phyloP scores from a whole-genome alignment of 2,888 invertebrate genomes.

The Parnassius glacialis region DNA sequence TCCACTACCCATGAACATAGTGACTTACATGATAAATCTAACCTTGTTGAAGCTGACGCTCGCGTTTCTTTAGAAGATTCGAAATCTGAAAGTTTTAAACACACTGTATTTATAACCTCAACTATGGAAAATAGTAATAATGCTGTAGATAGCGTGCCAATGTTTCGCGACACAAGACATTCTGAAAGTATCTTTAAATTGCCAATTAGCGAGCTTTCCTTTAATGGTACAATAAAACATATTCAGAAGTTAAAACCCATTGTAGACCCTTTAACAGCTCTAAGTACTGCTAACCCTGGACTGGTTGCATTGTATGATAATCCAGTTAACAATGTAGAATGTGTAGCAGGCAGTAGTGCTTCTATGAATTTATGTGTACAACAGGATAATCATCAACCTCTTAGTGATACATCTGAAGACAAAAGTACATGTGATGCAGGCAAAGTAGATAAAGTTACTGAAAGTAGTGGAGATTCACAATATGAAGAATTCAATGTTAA shows the following conservation, averaged over 20 bases:
- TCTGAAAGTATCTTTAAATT: conserved; percentile 68
- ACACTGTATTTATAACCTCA: conserved; percentile 68
- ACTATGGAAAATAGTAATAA: conserved; percentile 79
- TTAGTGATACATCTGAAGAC: conserved; percentile 38
- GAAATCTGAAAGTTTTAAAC: conserved; percentile 53
- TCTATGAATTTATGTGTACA: conserved; percentile 27
- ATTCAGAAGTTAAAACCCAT: conserved; percentile 72
- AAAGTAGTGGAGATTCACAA: conserved; percentile 60
- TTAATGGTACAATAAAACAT: conserved; percentile 75
- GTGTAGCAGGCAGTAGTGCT: conserved; percentile 19
- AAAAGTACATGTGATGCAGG: conserved; percentile 39
- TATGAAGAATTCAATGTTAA: conserved; percentile 53
- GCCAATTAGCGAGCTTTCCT: conserved; percentile 69
- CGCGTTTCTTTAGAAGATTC: conserved; percentile 65
- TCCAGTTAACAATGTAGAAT: conserved; percentile 17
- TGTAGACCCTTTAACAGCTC: conserved; percentile 65
- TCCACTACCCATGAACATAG: conserved; percentile 57
- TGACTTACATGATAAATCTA: conserved; percentile 59
- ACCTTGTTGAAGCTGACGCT: conserved; percentile 46
- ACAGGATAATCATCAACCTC: conserved; percentile 17
- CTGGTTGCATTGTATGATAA: conserved; percentile 46
- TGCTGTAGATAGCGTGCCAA: conserved; percentile 71
- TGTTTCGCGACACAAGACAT: conserved; percentile 61
- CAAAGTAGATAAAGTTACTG: conserved; percentile 49
- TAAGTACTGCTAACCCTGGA: conserved; percentile 50